Base-by-base conservation (phyloP, 2,888 invertebrate species). In the Mamestra brassicae region DNA sequence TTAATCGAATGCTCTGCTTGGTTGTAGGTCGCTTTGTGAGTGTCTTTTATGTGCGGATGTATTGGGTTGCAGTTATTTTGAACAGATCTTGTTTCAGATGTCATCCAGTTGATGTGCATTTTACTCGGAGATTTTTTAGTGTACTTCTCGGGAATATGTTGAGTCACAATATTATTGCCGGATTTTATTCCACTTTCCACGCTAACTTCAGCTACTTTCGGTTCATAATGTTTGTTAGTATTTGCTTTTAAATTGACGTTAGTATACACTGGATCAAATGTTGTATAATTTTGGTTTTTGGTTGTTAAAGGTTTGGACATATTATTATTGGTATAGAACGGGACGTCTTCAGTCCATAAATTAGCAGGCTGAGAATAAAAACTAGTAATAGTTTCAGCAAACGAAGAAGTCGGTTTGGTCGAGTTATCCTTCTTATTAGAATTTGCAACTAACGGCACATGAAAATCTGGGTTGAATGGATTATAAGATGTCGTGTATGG, bases 61-160 rank as follows among this genome's bases (percentile, higher is more conserved):
- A 83, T 74, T 6, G 92, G 86, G 73, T 91, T 94, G 80, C 92
- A 95, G 86, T 90, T 92, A 82, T 90, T 94, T 89, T 95, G 95
- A 89, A 94, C 92, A 26, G 96, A 92, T 80, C 96, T 93, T 62
- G 93, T 93, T 92, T 96, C 96, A 34, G 96, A 96, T 36, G 96
- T 96, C 96, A 96, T 96, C 96, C 96, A 96, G 85, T 96, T 96
- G 52, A 96, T 96, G 78, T 96, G 96, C 94, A 94, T 96, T 92
- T 96, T 96, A 74, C 87, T 95, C 1, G 95, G 95, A 8, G 95
- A 95, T 80, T 96, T 96, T 83, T 96, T 96, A 0, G 94, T 93
- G 85, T 92, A 96, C 80, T 96, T 96, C 75, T 96, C 96, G 55
- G 92, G 81, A 70, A 91, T 84, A 78, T 93, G 92, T 73, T 93